phyloP scores from a whole-genome alignment of 2,113 vertebrate species.

The Hipposideros armiger region DNA sequence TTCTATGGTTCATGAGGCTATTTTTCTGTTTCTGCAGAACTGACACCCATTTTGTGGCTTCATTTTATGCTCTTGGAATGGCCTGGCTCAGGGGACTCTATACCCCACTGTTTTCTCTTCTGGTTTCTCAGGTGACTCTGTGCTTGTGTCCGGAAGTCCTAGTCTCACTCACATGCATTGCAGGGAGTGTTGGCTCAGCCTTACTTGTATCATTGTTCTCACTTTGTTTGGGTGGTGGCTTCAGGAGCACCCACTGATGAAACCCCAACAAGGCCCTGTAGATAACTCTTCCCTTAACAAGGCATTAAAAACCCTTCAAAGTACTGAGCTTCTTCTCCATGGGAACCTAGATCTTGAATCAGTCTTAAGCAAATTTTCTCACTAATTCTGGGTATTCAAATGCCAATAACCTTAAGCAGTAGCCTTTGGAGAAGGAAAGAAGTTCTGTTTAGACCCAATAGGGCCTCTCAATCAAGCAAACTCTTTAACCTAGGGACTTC shows the following conservation, averaged over 20 bases:
- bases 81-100: not conserved
- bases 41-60: not conserved
- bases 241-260: not conserved
- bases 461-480: conserved; percentile 20
- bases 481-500: not conserved
- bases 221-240: not conserved
- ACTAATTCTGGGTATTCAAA: conserved; percentile 38
- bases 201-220: not conserved
- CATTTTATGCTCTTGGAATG: not conserved
- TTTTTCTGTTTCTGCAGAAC: not conserved
- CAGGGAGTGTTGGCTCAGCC: not conserved
- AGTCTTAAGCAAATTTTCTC: conserved; percentile 47
- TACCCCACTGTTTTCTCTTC: not conserved
- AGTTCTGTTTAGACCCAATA: conserved; percentile 57
- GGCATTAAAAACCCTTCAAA: conserved; percentile 27
- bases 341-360: not conserved
- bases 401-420: conserved; percentile 33
- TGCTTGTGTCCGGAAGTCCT: fast-evolving
- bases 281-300: not conserved
- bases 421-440: conserved; percentile 50
- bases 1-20: not conserved
- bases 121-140: not conserved
- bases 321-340: conserved; percentile 25
- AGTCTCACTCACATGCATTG: not conserved
- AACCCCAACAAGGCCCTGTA: not conserved